Conservation (phyloP, 2,113 vertebrate genomes). For the Gyps fulvus region DNA sequence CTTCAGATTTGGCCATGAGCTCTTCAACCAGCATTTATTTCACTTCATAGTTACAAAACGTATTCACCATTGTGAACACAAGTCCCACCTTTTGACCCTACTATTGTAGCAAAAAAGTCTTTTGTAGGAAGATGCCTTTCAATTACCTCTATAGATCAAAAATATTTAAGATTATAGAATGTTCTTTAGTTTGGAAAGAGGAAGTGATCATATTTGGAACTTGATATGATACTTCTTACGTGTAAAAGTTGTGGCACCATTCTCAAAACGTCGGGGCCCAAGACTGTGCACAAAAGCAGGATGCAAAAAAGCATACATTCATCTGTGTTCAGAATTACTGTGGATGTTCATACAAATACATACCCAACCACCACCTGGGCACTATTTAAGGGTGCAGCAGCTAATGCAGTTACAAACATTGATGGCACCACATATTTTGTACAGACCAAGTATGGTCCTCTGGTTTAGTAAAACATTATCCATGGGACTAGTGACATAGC, state of each 20-base stretch:
- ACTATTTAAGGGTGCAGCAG: neutral
- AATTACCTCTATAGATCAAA: neutral
- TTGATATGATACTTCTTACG: neutral
- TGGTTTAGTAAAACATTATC: neutral
- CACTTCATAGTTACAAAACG: neutral
- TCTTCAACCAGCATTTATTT: neutral
- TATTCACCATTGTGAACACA: neutral
- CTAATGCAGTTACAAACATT: neutral
- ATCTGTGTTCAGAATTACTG: neutral
- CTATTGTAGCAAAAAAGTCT: neutral
- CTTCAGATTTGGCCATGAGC: slow-evolving; percentile 4
- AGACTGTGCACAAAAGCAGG: neutral
- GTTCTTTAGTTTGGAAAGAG: neutral
- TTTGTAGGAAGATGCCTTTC: neutral
- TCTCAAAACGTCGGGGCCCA: neutral
- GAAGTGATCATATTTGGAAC: neutral
- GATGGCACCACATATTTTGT: neutral
- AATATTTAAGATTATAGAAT: neutral
- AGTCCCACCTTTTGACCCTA: neutral
- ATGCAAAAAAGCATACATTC: neutral
- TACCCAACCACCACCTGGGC: neutral
- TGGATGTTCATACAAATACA: neutral
- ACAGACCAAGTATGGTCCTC: neutral
- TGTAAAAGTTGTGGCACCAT: neutral
- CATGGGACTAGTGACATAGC: neutral